Conservation (phyloP, 2,797 vertebrate genomes). For the Siniperca obscura region DNA sequence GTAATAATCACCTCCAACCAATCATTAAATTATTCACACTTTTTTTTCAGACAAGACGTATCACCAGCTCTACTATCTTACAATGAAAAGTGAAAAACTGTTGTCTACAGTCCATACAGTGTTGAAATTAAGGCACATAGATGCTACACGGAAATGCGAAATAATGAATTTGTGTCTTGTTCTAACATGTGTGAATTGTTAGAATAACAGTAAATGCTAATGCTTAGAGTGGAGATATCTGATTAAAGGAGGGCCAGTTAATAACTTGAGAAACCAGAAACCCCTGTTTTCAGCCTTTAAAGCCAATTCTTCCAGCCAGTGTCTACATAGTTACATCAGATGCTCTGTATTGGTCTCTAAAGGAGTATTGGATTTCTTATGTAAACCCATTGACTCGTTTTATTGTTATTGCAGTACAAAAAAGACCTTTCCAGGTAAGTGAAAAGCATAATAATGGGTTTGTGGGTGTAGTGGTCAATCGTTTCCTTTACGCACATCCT, state of each 20-base stretch:
- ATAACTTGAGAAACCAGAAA: neutral
- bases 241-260: neutral
- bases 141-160: neutral
- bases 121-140: neutral
- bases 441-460: conserved; percentile 49
- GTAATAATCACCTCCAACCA: neutral
- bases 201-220: neutral
- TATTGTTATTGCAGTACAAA: conserved; percentile 62
- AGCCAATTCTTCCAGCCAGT: neutral
- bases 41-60: neutral
- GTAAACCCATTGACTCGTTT: conserved; percentile 73
- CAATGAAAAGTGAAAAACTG: neutral
- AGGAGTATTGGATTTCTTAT: conserved; percentile 68
- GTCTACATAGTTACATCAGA: conserved; percentile 18
- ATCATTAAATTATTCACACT: neutral
- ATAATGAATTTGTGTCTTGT: neutral
- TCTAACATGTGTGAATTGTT: neutral
- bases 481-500: conserved; percentile 75
- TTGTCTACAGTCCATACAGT: neutral
- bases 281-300: neutral
- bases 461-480: conserved; percentile 25
- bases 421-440: conserved; percentile 48
- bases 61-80: neutral
- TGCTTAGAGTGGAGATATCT: neutral
- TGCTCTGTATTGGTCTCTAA: conserved; percentile 28